Evolutionary conservation across 1,140 invertebrate genomes (phyloP), one percentile per base, ranked within the genome.

Genomic region (Teleopsis dalmanni): DNA sequence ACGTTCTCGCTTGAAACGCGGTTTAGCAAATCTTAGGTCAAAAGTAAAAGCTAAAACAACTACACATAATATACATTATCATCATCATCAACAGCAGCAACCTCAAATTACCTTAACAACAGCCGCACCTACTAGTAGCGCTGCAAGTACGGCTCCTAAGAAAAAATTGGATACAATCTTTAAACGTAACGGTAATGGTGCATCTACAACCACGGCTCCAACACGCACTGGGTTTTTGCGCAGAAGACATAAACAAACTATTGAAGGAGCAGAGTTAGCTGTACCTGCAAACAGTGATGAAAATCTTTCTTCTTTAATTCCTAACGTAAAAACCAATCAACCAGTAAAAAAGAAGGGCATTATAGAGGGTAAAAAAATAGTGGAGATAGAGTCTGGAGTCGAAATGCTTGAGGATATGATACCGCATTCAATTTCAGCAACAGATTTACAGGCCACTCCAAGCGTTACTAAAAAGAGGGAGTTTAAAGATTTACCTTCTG

Each of bases 381-480:
- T 70, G 21, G 66, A 70, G 51, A 65, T 70, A 4, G 66, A 70
- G 40, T 69, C 66, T 0, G 66, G 66, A 0, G 62, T 70, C 1
- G 66, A 70, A 38, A 58, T 70, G 26, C 54, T 58, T 18, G 65
- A 65, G 47, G 58, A 62, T 34, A 61, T 60, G 59, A 47, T 58
- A 48, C 57, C 70, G 18, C 35, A 40, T n/a, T 10, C 19, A 7
- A n/a, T 19, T 9, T 0, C 31, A 34, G 3, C 4, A 2, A 10
- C 21, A 7, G n/a, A 33, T 27, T 21, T n/a, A 0, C 13, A 47
- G 19, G 13, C 38, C 9, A 27, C 33, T n/a, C 18, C 45, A n/a
- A n/a, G 18, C n/a, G n/a, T n/a, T n/a, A n/a, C n/a, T n/a, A n/a
- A n/a, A n/a, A n/a, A n/a, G n/a, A n/a, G n/a, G n/a, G n/a, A n/a